Evolutionary conservation across 2,113 vertebrate species (phyloP), one percentile per base, ranked within the genome.

Genomic region (Strix aluco): DNA sequence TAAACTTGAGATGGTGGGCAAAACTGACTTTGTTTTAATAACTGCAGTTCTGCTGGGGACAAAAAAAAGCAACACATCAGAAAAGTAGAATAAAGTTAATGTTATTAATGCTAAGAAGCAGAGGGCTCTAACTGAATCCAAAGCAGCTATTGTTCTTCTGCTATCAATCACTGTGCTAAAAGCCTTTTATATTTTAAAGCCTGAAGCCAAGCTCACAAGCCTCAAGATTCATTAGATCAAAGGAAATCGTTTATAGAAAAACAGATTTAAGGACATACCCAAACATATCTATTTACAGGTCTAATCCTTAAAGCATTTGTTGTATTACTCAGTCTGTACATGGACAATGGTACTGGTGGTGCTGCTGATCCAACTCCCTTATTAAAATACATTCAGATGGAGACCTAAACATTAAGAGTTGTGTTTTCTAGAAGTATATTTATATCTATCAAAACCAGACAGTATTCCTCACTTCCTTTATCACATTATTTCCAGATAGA

Each of bases 181-280:
- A 77, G 66, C 36, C 55, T 69, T 91, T 81, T 94, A 58, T 94
- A 87, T 97, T 90, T 90, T 83, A 83, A 94, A 95, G 63, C 88
- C 92, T 94, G 78, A 87, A 96, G 95, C 81, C 92, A 97, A 97
- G 58, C 63, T 94, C 95, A 81, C 42, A 91, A 73, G 59, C 52
- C 65, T 97, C 90, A 91, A 95, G 72, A 95, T 81, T 75, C 66
- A 93, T 62, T 63, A 90, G 86, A 97, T 96, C 88, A 97, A 98
- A 97, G 81, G 71, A 96, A 97, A 94, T 29, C 4, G 63, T 94
- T 72, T 87, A 32, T 17, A 78, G 71, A 85, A 92, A 98, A 95
- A 6, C 70, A 96, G 87, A 98, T 42, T 66, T 75, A 94, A 96
- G 79, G 44, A 80, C 57, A 92, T 88, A 95, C 46, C 72, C 82